These are phyloP conservation scores for Mesorhabditis belari DNA, from an alignment of 2,888 invertebrate species.

Conservation along the genomic window DNA sequence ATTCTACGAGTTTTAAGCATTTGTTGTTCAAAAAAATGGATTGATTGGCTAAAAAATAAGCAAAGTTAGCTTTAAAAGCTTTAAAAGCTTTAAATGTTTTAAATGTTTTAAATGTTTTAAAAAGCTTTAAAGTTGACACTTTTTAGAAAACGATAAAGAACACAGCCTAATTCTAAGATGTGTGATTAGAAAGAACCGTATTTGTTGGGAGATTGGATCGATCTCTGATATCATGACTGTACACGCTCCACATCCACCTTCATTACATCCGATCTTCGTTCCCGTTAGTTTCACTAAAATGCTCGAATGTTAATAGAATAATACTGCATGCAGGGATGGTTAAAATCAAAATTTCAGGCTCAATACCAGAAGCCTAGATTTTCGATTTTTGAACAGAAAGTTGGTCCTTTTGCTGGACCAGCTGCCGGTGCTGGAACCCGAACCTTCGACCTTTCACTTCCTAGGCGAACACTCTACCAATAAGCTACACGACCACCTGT, in stretches of 20 bases:
- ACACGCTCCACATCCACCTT: constrained; percentile 58
- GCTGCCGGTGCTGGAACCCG: background rate
- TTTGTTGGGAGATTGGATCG: constrained; percentile 21
- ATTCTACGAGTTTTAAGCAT: background rate
- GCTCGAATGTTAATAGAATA: background rate
- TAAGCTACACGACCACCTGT: no score
- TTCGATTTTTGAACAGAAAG: background rate
- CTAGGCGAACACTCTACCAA: no score
- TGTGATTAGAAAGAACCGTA: constrained; percentile 16
- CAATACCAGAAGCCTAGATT: background rate
- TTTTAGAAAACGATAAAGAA: background rate
- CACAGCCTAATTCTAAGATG: background rate
- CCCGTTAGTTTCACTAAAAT: constrained; percentile 42
- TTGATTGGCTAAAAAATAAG: background rate
- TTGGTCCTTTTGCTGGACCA: no score
- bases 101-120: background rate
- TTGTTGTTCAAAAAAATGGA: background rate
- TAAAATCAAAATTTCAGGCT: background rate
- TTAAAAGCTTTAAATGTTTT: background rate
- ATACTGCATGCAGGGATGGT: background rate
- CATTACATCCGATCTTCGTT: constrained; percentile 56
- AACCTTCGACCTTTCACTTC: no score
- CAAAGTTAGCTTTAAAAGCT: background rate
- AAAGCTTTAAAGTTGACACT: no score
- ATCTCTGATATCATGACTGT: constrained; percentile 53